Conservation (phyloP, 2,888 invertebrate genomes). For the Chrysodeixis includens region DNA sequence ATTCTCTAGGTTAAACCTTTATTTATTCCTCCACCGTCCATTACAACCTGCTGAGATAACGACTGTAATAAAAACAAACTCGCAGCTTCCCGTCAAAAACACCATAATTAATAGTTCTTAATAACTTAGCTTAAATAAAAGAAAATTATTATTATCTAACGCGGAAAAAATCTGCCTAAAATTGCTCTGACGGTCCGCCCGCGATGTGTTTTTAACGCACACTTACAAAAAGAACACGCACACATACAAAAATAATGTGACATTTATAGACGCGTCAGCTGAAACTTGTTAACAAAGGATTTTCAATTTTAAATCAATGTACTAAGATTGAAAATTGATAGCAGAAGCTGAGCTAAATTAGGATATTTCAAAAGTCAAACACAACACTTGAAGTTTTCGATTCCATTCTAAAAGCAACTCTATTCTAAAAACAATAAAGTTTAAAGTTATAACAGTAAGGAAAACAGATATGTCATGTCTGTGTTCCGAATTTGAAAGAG, state of each 20-base stretch:
- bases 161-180: slow-evolving; percentile 78
- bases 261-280: slow-evolving; percentile 87
- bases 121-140: slow-evolving; percentile 54
- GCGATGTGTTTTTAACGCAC: slow-evolving; percentile 84
- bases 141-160: slow-evolving; percentile 63
- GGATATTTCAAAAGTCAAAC: slow-evolving; percentile 86
- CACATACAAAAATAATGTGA: slow-evolving; percentile 70
- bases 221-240: slow-evolving; percentile 68
- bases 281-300: slow-evolving; percentile 71
- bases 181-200: slow-evolving; percentile 71
- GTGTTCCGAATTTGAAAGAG: slow-evolving; percentile 84
- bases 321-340: slow-evolving; percentile 64
- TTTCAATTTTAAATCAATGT: slow-evolving; percentile 55
- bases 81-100: background rate
- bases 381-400: slow-evolving; percentile 74
- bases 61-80: slow-evolving; percentile 1
- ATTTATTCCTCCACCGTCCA: background rate
- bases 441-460: slow-evolving; percentile 50
- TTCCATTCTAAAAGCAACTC: slow-evolving; percentile 54
- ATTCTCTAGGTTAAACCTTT: background rate
- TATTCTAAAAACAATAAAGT: slow-evolving; percentile 55
- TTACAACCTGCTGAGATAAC: slow-evolving; percentile 3
- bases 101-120: slow-evolving; percentile 8
- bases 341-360: slow-evolving; percentile 74
- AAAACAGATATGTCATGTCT: slow-evolving; percentile 82